Base-by-base conservation (phyloP, 2,113 vertebrate genomes). In the Pomatostomus ruficeps region DNA sequence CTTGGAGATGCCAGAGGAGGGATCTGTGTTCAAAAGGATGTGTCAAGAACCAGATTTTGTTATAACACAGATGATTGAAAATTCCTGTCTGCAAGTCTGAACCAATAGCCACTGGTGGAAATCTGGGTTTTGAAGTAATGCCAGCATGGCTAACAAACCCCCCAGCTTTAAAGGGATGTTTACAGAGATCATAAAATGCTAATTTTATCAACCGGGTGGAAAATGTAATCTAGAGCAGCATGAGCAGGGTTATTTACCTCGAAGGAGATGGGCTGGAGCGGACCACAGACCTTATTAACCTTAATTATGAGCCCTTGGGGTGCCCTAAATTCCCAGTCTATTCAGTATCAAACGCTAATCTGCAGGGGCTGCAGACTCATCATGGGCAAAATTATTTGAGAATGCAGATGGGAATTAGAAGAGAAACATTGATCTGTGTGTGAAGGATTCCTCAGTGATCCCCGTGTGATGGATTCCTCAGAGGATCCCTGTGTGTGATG, bases 261-360 rank as follows among this genome's bases (percentile, higher is more conserved):
- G 3, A 70, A 93, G 73, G 73, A 94, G 77, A 65, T 58, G 73
- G 90, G 55, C 72, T 91, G 68, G 59, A 93, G 67, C 65, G 93
- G 81, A 84, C 38, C 51, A 20, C 4, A 74, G 80, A 80, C 90
- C 92, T 95, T 70, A 94, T 89, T 95, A 94, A 89, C 87, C 87
- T 84, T 80, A 93, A 93, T 95, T 95, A 89, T 87, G 75, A 84
- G 65, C 42, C 92, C 84, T 77, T 87, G 25, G 92, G 77, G 92
- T 81, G 59, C 59, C 59, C 73, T 95, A 87, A 94, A 94, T 91
- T 95, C 80, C 73, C 91, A 70, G n/a, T 74, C 80, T 40, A 49
- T 91, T 89, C 87, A 89, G 63, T 89, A 84, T 54, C 57, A 94
- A 91, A 95, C 73, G 63, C 33, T 93, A 61, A 91, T 81, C 94